Percentiles rank a stretch among this genome's conserved stretches.
Evolutionary conservation across 2,888 invertebrate genomes (phyloP).

Genomic region (Drosophila neotestacea): DNA sequence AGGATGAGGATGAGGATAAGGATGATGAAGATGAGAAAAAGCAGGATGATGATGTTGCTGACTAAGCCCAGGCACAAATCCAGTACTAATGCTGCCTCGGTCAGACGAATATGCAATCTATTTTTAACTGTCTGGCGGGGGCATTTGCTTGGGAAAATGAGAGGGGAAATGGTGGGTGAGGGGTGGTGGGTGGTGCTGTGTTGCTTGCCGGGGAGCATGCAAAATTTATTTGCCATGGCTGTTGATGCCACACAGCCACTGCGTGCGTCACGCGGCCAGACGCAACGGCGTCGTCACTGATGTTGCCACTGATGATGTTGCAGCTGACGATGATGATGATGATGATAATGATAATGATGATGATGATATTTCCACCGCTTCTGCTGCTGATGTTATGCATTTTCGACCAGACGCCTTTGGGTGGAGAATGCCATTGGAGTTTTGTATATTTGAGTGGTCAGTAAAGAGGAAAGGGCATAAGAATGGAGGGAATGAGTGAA

Average conservation of each 20-base stretch:
- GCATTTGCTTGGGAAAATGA: slow-evolving; percentile 27
- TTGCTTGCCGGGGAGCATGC: slow-evolving; percentile 47
- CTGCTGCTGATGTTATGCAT: slow-evolving; percentile 37
- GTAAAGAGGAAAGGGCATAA: neutral
- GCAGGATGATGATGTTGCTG: slow-evolving; percentile 27
- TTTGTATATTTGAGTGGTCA: slow-evolving; percentile 13
- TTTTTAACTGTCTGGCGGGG: slow-evolving; percentile 72
- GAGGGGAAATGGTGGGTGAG: neutral
- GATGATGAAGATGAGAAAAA: neutral
- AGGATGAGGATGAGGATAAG: slow-evolving; percentile 2
- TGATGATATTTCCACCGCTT: slow-evolving; percentile 7
- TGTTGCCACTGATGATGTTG: slow-evolving; percentile 9
- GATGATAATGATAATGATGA: slow-evolving; percentile 19
- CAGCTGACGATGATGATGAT: slow-evolving; percentile 7
- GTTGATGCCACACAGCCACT: slow-evolving; percentile 52
- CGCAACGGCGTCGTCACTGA: slow-evolving; percentile 61
- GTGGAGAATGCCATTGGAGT: slow-evolving; percentile 1
- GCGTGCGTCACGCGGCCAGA: slow-evolving; percentile 77
- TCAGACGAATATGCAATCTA: slow-evolving; percentile 71
- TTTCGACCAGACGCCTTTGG: slow-evolving; percentile 16
- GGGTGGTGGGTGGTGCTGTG: slow-evolving; percentile 1
- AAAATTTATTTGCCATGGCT: slow-evolving; percentile 76
- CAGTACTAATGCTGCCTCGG: slow-evolving; percentile 46
- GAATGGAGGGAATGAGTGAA: no score
- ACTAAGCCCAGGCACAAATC: slow-evolving; percentile 45